Evolutionary conservation across 2,113 vertebrate species (phyloP).

Genomic region (Lepus timidus): DNA sequence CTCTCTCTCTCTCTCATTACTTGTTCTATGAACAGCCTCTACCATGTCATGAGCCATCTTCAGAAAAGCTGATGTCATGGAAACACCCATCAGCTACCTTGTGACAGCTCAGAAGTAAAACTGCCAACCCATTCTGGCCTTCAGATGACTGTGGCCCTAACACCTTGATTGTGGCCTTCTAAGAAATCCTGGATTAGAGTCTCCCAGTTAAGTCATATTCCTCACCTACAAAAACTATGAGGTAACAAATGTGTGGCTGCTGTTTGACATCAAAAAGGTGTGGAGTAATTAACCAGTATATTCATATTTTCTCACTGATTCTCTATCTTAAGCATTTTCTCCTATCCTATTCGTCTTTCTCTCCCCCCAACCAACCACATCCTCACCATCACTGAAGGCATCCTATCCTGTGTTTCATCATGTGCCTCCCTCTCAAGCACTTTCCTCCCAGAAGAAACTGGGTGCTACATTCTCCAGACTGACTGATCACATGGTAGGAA

Average conservation of each 20-base stretch:
- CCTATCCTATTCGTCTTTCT: background rate
- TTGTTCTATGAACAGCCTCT: background rate
- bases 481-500: background rate
- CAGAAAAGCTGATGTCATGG: background rate
- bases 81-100: background rate
- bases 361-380: background rate
- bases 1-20: background rate
- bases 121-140: background rate
- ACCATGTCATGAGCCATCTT: background rate
- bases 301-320: background rate
- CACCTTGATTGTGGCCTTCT: background rate
- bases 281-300: background rate
- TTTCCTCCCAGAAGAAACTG: background rate
- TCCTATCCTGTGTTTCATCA: background rate
- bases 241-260: background rate
- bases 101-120: background rate
- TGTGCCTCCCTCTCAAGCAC: background rate
- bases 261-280: background rate
- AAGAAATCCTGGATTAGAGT: background rate
- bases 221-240: background rate
- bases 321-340: background rate
- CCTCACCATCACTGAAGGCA: background rate
- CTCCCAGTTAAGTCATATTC: background rate
- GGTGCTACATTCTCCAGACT: background rate
- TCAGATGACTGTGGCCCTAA: background rate